These are phyloP conservation scores for Alethe diademata DNA, from an alignment of 2,113 vertebrate genomes.

Conservation along the genomic window DNA sequence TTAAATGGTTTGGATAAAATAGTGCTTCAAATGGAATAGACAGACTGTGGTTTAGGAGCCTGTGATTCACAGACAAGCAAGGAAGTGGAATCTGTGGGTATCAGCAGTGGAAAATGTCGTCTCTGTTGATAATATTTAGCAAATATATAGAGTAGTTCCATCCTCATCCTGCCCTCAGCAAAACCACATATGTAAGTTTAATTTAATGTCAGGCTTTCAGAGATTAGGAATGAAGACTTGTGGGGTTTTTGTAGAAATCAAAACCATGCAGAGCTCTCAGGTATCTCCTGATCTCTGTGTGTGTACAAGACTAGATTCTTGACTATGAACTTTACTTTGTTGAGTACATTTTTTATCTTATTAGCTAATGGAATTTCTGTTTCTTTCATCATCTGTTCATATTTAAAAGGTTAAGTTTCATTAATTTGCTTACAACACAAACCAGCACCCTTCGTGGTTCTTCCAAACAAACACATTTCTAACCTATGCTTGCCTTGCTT, in stretches of 20 bases:
- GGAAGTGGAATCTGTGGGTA: neutral
- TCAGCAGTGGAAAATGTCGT: neutral
- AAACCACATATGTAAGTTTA: neutral
- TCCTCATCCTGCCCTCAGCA: neutral
- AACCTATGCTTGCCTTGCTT: neutral
- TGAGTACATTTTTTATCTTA: slow-evolving; percentile 1
- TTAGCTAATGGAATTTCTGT: slow-evolving; percentile 24
- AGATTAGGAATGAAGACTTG: slow-evolving; percentile 10
- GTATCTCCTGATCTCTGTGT: neutral
- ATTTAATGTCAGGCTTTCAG: slow-evolving; percentile 16
- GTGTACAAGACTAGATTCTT: neutral
- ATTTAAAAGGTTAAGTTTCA: neutral
- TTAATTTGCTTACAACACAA: slow-evolving; percentile 17
- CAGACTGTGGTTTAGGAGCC: neutral
- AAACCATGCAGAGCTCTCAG: neutral
- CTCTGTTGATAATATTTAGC: neutral
- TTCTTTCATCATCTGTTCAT: neutral
- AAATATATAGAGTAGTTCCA: neutral
- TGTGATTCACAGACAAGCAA: neutral
- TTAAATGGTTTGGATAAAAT: neutral
- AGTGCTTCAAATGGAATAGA: neutral
- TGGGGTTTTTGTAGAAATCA: neutral
- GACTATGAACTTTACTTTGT: neutral
- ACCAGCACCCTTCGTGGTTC: neutral
- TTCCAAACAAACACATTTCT: neutral